Evolutionary conservation across 1,140 invertebrate species (phyloP).

Genomic region (honey bee (Apis mellifera)): Amel_HAv3.1 CM009943.2:5860501-5861000

Average conservation of each 20-base stretch:
- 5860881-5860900: slow-evolving; percentile 30
- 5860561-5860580: slow-evolving; percentile 29
- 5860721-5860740: slow-evolving; percentile 43
- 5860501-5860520: slow-evolving; percentile 10
- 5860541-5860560: not conserved
- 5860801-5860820: slow-evolving; percentile 31
- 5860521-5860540: not conserved
- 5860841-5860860: slow-evolving; percentile 38
- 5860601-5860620: slow-evolving; percentile 24
- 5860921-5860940: slow-evolving; percentile 23
- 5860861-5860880: not conserved
- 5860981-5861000: not conserved
- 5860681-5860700: not conserved
- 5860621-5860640: slow-evolving; percentile 29
- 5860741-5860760: slow-evolving; percentile 49
- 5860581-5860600: not conserved
- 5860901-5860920: slow-evolving; percentile 18
- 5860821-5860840: slow-evolving; percentile 21
- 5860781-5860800: slow-evolving; percentile 19
- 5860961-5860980: not conserved
- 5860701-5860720: slow-evolving; percentile 11
- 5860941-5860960: not conserved
- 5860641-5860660: not conserved
- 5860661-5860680: no score
- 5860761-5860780: slow-evolving; percentile 50